These are phyloP conservation scores for Rhinichthys osculus DNA, from an alignment of 2,797 vertebrate species.

Conservation along the genomic window DNA sequence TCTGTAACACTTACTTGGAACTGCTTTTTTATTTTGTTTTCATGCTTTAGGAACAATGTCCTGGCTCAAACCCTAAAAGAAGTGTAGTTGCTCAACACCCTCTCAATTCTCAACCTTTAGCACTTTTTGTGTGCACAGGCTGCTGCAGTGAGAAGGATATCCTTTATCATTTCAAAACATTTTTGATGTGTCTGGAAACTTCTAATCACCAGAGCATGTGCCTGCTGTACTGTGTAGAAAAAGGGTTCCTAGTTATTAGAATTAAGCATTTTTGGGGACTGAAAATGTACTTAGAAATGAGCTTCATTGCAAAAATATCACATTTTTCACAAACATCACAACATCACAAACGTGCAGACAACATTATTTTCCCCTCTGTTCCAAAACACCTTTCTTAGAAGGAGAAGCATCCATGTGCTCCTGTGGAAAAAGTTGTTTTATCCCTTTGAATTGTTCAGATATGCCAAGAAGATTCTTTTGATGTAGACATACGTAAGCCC, in stretches of 20 bases:
- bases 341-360: background rate
- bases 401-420: slow-evolving; percentile 1
- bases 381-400: background rate
- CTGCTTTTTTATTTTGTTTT: slow-evolving; percentile 1
- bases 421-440: slow-evolving; percentile 21
- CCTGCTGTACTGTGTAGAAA: background rate
- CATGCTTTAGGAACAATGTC: slow-evolving; percentile 23
- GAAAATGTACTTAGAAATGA: background rate
- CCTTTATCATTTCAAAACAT: slow-evolving; percentile 53
- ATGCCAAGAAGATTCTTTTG: slow-evolving; percentile 35
- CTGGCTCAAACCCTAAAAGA: slow-evolving; percentile 46
- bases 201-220: background rate
- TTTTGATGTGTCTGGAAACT: slow-evolving; percentile 24
- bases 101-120: slow-evolving; percentile 29
- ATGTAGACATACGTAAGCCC: background rate
- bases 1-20: slow-evolving; percentile 25
- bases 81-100: slow-evolving; percentile 21
- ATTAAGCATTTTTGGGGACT: background rate
- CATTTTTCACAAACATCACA: background rate
- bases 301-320: background rate
- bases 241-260: background rate
- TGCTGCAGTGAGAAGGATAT: slow-evolving; percentile 37
- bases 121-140: slow-evolving; percentile 33
- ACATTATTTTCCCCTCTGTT: background rate
- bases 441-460: slow-evolving; percentile 7